These are phyloP conservation scores for Lophotis ruficrista DNA, from an alignment of 2,113 vertebrate species.

Conservation along the genomic window DNA sequence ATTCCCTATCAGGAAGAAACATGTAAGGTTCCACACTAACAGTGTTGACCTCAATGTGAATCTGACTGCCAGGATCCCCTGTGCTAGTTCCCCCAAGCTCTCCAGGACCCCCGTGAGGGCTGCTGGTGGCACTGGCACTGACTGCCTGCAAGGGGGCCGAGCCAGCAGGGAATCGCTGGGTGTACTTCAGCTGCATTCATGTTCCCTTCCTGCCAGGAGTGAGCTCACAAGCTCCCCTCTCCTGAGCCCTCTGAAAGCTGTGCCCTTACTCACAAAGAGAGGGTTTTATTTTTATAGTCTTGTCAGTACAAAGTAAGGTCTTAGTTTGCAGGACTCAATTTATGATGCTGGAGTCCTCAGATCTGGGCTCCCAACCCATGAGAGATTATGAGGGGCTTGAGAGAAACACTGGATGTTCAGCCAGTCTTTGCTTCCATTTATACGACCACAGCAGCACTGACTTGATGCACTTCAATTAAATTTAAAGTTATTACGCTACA, in stretches of 20 bases:
- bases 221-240: not conserved
- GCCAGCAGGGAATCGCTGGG: not conserved
- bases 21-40: not conserved
- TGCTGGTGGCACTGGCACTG: not conserved
- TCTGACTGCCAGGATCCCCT: not conserved
- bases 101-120: not conserved
- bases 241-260: not conserved
- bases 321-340: not conserved
- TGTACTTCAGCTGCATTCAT: fast-evolving
- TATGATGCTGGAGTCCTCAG: fast-evolving
- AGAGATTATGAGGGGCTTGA: not conserved
- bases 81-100: not conserved
- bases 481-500: not conserved
- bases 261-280: not conserved
- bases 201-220: fast-evolving
- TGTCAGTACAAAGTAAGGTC: not conserved
- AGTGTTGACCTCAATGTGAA: not conserved
- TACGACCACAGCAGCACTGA: not conserved
- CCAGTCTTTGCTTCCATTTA: not conserved
- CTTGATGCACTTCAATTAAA: not conserved
- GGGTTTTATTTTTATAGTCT: not conserved
- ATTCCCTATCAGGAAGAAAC: not conserved
- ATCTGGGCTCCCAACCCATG: not conserved
- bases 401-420: not conserved
- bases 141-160: not conserved